Evolutionary conservation across 2,888 invertebrate species (phyloP).

Genomic region (Synergus gifuensis): DNA sequence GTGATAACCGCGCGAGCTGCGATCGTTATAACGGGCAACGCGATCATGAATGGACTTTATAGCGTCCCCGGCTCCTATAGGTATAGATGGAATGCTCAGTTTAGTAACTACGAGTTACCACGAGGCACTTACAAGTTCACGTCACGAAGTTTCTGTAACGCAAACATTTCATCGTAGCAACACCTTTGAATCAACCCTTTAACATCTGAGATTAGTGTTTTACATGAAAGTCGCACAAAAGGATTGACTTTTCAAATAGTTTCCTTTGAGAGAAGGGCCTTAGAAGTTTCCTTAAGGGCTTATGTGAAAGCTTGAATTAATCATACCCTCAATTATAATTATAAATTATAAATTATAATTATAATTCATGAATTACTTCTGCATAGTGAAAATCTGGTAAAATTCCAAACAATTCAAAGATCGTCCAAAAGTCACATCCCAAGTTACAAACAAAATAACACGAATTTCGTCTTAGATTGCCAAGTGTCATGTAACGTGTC

Average conservation of each 20-base stretch:
- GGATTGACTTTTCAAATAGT: too few relatives aligned
- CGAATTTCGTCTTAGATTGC: slow-evolving; percentile 56
- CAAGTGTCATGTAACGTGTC: slow-evolving; percentile 56
- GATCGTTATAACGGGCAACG: slow-evolving; percentile 59
- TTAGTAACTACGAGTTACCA: slow-evolving; percentile 64
- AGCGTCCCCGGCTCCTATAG: slow-evolving; percentile 66
- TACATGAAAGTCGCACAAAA: too few relatives aligned
- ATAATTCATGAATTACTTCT: too few relatives aligned
- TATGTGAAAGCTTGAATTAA: too few relatives aligned
- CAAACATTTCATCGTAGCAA: neutral
- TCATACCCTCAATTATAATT: too few relatives aligned
- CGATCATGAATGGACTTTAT: slow-evolving; percentile 72
- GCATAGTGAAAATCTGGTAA: too few relatives aligned
- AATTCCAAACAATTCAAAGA: neutral
- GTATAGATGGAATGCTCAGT: slow-evolving; percentile 61
- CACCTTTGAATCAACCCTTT: slow-evolving; percentile 16
- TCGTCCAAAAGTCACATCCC: neutral
- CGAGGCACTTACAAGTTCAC: slow-evolving; percentile 32
- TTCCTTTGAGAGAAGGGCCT: too few relatives aligned
- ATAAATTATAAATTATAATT: too few relatives aligned
- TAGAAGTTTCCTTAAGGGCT: too few relatives aligned
- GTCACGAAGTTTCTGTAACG: slow-evolving; percentile 28
- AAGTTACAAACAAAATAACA: neutral
- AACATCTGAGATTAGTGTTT: neutral
- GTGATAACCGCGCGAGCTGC: slow-evolving; percentile 51